Percentiles rank a stretch among this genome's conserved stretches.
phyloP scores from a whole-genome alignment of 2,888 invertebrate species.

The Ennomos quercinarius region DNA sequence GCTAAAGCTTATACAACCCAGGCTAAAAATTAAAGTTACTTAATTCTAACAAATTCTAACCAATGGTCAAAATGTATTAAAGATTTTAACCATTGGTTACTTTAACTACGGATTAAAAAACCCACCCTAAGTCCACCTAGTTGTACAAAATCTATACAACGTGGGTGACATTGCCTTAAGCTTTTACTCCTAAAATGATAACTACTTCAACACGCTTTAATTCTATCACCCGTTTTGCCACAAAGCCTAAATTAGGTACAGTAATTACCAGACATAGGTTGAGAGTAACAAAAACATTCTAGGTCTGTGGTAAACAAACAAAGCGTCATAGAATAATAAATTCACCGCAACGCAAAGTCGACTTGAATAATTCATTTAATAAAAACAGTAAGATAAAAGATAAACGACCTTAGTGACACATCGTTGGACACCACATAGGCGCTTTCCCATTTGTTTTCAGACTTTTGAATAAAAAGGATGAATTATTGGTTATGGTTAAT shows the following conservation, averaged over 20 bases:
- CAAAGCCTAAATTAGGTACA: conserved; percentile 9
- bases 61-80: too few relatives aligned
- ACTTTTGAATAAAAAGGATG: conserved; percentile 35
- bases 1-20: too few relatives aligned
- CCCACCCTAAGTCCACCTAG: too few relatives aligned
- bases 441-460: conserved; percentile 23
- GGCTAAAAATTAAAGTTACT: too few relatives aligned
- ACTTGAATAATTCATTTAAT: conserved; percentile 52
- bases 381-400: conserved; percentile 54
- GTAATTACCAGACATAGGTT: conserved; percentile 10
- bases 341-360: conserved; percentile 21
- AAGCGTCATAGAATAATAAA: conserved; percentile 31
- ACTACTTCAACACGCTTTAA: conserved; percentile 8
- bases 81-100: too few relatives aligned
- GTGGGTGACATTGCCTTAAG: conserved; percentile 8
- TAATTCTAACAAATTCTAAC: too few relatives aligned
- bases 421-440: conserved; percentile 34
- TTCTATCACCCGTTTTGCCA: conserved; percentile 8
- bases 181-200: conserved; percentile 17
- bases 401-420: conserved; percentile 47
- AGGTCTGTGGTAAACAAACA: conserved; percentile 26
- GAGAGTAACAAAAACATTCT: too few relatives aligned
- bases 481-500: conserved; percentile 26
- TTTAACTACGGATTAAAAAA: too few relatives aligned
- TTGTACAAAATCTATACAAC: too few relatives aligned